A percentile compares a stretch with the other conserved stretches of the same genome.
phyloP scores from a whole-genome alignment of 2,888 invertebrate species.

The Leptopilina myrica region DNA sequence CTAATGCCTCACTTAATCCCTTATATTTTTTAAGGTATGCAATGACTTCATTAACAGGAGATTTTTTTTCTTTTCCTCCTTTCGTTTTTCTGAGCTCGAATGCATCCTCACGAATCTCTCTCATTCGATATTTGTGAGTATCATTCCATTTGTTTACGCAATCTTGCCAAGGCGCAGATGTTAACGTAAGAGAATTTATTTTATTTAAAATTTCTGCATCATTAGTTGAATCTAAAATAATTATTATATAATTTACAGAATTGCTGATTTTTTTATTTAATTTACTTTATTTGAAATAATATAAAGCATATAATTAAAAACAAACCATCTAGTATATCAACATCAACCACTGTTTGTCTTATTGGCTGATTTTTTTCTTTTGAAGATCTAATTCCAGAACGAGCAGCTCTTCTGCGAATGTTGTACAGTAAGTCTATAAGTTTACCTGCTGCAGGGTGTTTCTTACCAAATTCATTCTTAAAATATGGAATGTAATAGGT shows the following conservation, averaged over 20 bases:
- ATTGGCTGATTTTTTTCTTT: background rate
- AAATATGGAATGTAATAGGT: no score
- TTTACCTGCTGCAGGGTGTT: background rate
- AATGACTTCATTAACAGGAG: background rate
- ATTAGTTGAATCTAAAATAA: background rate
- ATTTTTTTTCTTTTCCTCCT: background rate
- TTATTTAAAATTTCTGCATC: background rate
- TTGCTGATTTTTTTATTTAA: no score
- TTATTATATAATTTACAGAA: no score
- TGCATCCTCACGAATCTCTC: background rate
- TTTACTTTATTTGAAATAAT: no score
- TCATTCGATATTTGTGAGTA: conserved; percentile 3
- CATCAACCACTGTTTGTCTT: no score
- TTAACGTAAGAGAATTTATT: background rate
- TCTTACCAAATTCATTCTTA: background rate
- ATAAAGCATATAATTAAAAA: no score
- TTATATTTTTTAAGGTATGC: background rate
- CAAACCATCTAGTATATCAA: no score
- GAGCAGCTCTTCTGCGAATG: background rate
- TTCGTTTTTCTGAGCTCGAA: background rate
- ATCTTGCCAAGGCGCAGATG: conserved; percentile 3
- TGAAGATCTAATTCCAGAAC: background rate
- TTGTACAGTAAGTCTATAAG: background rate
- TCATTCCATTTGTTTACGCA: background rate
- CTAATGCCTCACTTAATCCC: background rate